Evolutionary conservation across 2,888 invertebrate genomes (phyloP), one percentile per base, ranked within the genome.

Genomic region (Parnassius apollo): DNA sequence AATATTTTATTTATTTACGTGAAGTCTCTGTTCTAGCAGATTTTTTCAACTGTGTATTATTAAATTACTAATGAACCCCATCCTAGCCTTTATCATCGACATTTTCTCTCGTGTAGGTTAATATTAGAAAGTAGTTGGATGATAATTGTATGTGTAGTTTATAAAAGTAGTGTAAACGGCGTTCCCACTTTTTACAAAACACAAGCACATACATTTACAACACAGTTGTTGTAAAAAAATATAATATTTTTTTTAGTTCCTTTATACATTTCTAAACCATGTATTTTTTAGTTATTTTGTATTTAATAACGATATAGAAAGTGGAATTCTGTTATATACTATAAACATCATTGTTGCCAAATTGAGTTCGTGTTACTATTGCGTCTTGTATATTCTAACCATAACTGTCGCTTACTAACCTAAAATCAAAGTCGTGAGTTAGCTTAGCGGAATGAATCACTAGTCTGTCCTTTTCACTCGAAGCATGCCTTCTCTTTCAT

Each of bases 401-500:
- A 22, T 54, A 69, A 67, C 72, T 77, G 71, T 75, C 71, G 85
- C 85, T 87, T 86, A 78, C 77, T 83, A 78, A 80, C 75, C 75
- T 35, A 59, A 18, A 78, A 77, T 46, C 46, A 56, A 75, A 70
- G 77, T 72, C 69, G 68, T 65, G 74, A 74, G 76, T 75, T 78
- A 65, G 86, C 84, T 83, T 86, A 69, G 66, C 73, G 72, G 63
- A 71, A 68, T 69, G 67, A 62, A 61, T 66, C 62, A 53, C 65
- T 59, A 62, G 51, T 61, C 45, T 55, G 58, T 69, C 65, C 71
- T 70, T 64, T 69, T 75, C 74, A 75, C 76, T 75, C 68, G 71
- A 75, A 76, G 88, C 89, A 89, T 88, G 89, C 70, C 68, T 73
- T 73, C 70, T 72, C 74, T 73, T 73, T 68, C 72, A 73, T 68